These are phyloP conservation scores for Mylabris sibirica DNA, from an alignment of 2,888 invertebrate species.

Conservation along the genomic window DNA sequence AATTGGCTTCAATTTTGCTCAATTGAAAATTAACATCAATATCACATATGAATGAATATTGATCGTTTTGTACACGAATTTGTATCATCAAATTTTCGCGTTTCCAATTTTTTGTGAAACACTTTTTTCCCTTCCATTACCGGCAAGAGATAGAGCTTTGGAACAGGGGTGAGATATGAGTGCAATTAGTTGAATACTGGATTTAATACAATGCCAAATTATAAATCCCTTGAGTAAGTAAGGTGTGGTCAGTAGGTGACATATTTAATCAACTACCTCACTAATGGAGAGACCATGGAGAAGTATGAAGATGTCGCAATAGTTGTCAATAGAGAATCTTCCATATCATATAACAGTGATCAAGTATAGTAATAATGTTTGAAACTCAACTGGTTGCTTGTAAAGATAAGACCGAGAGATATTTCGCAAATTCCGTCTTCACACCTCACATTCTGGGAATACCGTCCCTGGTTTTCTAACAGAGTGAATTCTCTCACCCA, in stretches of 20 bases:
- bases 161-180: conserved; percentile 17
- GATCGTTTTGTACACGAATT: neutral
- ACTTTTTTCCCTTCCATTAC: neutral
- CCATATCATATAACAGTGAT: conserved; percentile 16
- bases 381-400: conserved; percentile 30
- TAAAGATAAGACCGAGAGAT: conserved; percentile 37
- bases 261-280: conserved; percentile 37
- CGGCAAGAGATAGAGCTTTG: neutral
- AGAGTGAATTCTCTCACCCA: neutral
- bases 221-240: conserved; percentile 32
- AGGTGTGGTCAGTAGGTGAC: conserved; percentile 37
- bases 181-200: conserved; percentile 27
- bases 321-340: conserved; percentile 25
- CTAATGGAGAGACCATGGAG: conserved; percentile 34
- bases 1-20: neutral
- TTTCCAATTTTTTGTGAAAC: neutral
- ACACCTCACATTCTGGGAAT: conserved; percentile 37
- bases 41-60: neutral
- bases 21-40: neutral
- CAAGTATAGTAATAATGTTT: conserved; percentile 19
- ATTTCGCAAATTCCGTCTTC: conserved; percentile 41
- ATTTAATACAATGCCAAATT: conserved; percentile 31
- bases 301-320: conserved; percentile 34
- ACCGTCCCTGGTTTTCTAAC: conserved; percentile 1
- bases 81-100: neutral